Evolutionary conservation across 2,113 vertebrate species (phyloP).

Genomic region (Pungitius pungitius): DNA sequence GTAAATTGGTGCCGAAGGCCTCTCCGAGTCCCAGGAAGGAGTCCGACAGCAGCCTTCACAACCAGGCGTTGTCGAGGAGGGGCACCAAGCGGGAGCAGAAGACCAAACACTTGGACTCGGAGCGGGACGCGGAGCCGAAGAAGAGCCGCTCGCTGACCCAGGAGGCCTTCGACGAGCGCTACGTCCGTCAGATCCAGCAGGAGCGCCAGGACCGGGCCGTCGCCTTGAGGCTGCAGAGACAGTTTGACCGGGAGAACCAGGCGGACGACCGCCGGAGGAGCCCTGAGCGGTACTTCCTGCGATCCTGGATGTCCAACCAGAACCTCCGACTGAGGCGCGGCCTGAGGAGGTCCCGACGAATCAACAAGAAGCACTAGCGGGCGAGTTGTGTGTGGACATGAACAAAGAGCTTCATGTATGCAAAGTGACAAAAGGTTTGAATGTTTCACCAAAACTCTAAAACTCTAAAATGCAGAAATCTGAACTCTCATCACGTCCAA

Average conservation of each 20-base stretch:
- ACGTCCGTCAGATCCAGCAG: constrained; percentile 80
- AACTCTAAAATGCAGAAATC: background rate
- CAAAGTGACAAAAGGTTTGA: background rate
- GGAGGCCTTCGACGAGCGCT: constrained; percentile 62
- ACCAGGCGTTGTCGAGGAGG: constrained; percentile 77
- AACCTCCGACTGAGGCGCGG: constrained; percentile 60
- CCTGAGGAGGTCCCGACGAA: constrained; percentile 75
- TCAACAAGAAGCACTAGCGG: constrained; percentile 67
- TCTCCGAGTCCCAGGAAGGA: constrained; percentile 57
- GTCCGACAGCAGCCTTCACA: constrained; percentile 47
- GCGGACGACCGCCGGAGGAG: constrained; percentile 77
- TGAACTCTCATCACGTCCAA: background rate
- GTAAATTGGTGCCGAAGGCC: constrained; percentile 59
- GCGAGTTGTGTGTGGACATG: background rate
- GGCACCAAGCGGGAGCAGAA: constrained; percentile 90
- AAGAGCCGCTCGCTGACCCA: constrained; percentile 70
- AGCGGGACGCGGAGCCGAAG: constrained; percentile 76
- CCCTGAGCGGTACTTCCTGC: constrained; percentile 86
- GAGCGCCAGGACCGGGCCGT: constrained; percentile 82
- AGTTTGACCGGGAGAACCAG: constrained; percentile 86
- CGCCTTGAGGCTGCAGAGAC: constrained; percentile 87
- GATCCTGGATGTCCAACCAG: constrained; percentile 86
- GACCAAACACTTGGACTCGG: constrained; percentile 89
- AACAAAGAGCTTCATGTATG: background rate
- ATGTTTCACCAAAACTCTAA: background rate